These are phyloP conservation scores for Xiphorhynchus elegans DNA, from an alignment of 2,113 vertebrate species.

Conservation along the genomic window DNA sequence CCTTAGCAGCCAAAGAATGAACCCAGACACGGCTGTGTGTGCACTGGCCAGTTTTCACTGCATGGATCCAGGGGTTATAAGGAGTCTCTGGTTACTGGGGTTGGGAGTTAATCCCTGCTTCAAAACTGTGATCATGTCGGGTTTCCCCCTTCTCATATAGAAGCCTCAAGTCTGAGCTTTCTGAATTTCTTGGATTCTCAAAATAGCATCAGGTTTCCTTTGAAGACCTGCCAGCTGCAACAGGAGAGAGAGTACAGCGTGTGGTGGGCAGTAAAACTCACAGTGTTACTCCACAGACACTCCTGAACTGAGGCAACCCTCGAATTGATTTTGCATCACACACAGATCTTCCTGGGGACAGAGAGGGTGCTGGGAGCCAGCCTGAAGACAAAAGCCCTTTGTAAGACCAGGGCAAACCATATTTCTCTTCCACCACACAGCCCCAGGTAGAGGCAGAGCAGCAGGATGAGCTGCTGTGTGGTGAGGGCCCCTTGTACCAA, in stretches of 20 bases:
- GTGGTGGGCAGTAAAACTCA: neutral
- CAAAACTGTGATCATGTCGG: fast-evolving
- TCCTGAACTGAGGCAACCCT: neutral
- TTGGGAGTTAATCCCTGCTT: neutral
- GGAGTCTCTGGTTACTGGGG: neutral
- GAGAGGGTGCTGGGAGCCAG: neutral
- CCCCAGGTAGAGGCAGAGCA: neutral
- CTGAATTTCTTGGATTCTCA: neutral
- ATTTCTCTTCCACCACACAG: neutral
- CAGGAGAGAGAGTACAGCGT: neutral
- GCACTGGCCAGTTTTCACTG: neutral
- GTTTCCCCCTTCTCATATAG: neutral
- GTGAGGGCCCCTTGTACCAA: neutral
- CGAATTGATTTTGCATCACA: neutral
- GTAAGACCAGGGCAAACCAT: fast-evolving
- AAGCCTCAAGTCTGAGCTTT: neutral
- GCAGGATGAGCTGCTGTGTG: neutral
- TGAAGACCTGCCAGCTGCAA: neutral
- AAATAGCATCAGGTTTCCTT: neutral
- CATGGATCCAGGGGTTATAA: neutral
- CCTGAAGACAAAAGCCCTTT: neutral
- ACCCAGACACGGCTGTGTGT: fast-evolving
- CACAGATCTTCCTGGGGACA: neutral
- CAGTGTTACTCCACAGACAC: neutral
- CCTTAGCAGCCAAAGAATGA: neutral